Conservation (phyloP, 1,140 invertebrate species). For the Sitobion miscanthi region DNA sequence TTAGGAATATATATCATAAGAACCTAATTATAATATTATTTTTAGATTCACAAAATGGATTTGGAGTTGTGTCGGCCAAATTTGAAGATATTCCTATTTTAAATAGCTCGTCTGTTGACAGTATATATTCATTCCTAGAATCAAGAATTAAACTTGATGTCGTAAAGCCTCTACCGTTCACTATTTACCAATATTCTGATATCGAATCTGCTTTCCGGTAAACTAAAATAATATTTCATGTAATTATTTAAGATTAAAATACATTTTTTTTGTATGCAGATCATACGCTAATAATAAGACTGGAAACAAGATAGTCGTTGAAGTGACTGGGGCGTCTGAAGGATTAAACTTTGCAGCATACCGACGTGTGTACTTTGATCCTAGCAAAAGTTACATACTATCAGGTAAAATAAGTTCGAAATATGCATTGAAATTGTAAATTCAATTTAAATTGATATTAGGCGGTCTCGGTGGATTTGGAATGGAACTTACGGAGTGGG, state of each 20-base stretch:
- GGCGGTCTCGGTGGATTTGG: constrained; percentile 57
- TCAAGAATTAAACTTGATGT: not conserved
- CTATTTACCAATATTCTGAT: not conserved
- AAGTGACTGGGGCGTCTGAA: not conserved
- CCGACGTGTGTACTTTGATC: constrained; percentile 18
- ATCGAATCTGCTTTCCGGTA: constrained; percentile 26
- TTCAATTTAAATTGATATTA: constrained; percentile 66
- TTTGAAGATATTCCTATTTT: constrained; percentile 22
- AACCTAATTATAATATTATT: no score
- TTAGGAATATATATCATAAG: not conserved
- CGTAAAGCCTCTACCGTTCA: constrained; percentile 29
- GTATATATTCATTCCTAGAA: not conserved
- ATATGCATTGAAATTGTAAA: no score
- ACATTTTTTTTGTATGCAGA: not conserved
- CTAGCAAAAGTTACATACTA: constrained; percentile 39
- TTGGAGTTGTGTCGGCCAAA: constrained; percentile 22
- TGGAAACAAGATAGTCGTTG: constrained; percentile 15
- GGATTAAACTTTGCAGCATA: not conserved
- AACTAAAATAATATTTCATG: not conserved
- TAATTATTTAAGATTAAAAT: not conserved
- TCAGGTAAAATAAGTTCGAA: not conserved
- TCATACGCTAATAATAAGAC: not conserved
- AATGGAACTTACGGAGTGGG: constrained; percentile 57
- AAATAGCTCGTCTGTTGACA: not conserved
- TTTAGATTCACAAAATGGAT: not conserved